A percentile compares a stretch with the other conserved stretches of the same genome.
phyloP scores from a whole-genome alignment of 2,888 invertebrate genomes.

The Thyatira batis region DNA sequence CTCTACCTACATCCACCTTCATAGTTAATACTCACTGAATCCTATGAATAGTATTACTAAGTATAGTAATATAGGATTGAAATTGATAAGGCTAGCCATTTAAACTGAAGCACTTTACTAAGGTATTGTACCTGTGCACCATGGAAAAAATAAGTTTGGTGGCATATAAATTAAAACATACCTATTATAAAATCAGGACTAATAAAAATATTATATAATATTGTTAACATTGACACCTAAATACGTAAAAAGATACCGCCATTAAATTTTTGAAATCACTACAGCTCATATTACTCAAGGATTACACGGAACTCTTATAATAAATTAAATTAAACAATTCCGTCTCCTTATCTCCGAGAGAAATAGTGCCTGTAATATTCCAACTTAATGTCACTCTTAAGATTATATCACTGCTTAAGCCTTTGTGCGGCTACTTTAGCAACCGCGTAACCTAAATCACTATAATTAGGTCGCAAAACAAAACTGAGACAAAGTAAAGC shows the following conservation, averaged over 20 bases:
- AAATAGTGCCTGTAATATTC: conserved; percentile 57
- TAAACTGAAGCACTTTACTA: too few species aligned
- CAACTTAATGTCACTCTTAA: conserved; percentile 53
- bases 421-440: conserved; percentile 49
- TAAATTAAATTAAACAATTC: conserved; percentile 53
- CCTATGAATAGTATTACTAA: too few species aligned
- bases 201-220: not conserved
- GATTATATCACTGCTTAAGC: conserved; percentile 53
- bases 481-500: conserved; percentile 34
- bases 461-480: conserved; percentile 51
- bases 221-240: not conserved
- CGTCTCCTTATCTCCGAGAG: conserved; percentile 48
- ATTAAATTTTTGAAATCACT: not conserved
- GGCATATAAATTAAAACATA: too few species aligned
- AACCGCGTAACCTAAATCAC: conserved; percentile 50
- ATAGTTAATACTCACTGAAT: too few species aligned
- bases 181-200: too few species aligned
- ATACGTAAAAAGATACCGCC: not conserved
- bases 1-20: too few species aligned
- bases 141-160: too few species aligned
- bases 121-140: too few species aligned
- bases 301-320: conserved; percentile 31
- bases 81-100: too few species aligned
- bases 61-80: too few species aligned
- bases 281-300: conserved; percentile 5